These are phyloP conservation scores for Melieria crassipennis DNA, from an alignment of 2,888 invertebrate genomes.

Conservation along the genomic window DNA sequence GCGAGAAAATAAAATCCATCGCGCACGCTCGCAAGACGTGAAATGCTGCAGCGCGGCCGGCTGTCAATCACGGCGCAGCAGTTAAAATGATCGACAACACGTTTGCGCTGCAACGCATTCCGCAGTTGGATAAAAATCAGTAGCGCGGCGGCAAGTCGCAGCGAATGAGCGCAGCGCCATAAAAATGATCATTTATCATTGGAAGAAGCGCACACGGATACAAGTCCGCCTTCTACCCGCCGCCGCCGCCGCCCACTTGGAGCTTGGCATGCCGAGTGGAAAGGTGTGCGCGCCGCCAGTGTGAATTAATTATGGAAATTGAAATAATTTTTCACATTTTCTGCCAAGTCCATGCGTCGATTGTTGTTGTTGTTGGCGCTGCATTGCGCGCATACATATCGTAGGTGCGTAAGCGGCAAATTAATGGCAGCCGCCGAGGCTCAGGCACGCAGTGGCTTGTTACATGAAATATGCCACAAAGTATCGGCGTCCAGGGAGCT, in stretches of 20 bases:
- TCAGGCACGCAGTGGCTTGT: too few species aligned
- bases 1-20: neutral
- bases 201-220: neutral
- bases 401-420: too few species aligned
- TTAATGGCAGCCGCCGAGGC: too few species aligned
- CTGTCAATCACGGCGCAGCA: slow-evolving; percentile 25
- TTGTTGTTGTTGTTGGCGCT: neutral
- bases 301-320: slow-evolving; percentile 31
- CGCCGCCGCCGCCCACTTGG: neutral
- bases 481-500: too few species aligned
- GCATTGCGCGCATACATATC: too few species aligned
- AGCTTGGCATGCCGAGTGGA: neutral
- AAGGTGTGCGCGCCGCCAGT: neutral
- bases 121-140: slow-evolving; percentile 31
- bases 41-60: neutral
- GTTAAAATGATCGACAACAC: slow-evolving; percentile 34
- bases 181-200: slow-evolving; percentile 31
- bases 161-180: slow-evolving; percentile 7
- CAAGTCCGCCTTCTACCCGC: neutral
- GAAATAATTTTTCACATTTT: slow-evolving; percentile 23
- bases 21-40: neutral
- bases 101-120: slow-evolving; percentile 30
- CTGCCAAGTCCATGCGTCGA: neutral
- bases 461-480: too few species aligned
- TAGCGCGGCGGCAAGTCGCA: neutral